Evolutionary conservation across 2,888 invertebrate species (phyloP), one percentile per base, ranked within the genome.

Genomic region (Xylocampa areola): DNA sequence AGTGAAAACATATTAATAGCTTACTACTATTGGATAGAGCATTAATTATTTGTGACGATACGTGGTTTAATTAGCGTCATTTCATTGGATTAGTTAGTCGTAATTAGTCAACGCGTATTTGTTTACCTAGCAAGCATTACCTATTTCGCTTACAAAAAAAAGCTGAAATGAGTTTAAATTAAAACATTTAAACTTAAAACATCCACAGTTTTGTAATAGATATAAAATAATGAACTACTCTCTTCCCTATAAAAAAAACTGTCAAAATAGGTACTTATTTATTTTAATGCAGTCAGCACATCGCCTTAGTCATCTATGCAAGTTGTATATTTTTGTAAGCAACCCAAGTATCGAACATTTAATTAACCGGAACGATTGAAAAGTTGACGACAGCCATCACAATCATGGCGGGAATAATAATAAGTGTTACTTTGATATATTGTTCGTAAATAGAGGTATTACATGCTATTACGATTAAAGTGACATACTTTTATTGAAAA

Each of bases 321-420:
- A 80, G 66, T 73, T 68, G 65, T n/a, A n/a, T n/a, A n/a, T n/a
- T n/a, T n/a, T 55, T 51, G 50, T 45, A n/a, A n/a, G n/a, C 29
- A 49, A 58, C 41, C 27, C 36, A 67, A 75, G 63, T 68, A 70
- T 53, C 72, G 55, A 76, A 73, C 71, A 57, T 54, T 63, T 68
- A 71, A 78, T 76, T 73, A 68, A 69, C 53, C 39, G 54, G 53
- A 53, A 61, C 76, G 70, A 79, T 86, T 81, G 77, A 79, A 76
- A 80, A 82, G 78, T 82, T 79, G 69, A 73, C 69, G 60, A 59
- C 44, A 53, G 59, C n/a, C 70, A 74, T 78, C 80, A 79, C 79
- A 81, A 82, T 82, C 76, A 67, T 58, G 67, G 63, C 59, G 64
- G 66, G 78, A 81, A 81, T 82, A 85, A 77, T 82, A 81, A 84